Percentiles rank a stretch among this genome's conserved stretches.
Conservation (phyloP, 2,888 invertebrate genomes). For the Quadroppia sp. region DNA sequence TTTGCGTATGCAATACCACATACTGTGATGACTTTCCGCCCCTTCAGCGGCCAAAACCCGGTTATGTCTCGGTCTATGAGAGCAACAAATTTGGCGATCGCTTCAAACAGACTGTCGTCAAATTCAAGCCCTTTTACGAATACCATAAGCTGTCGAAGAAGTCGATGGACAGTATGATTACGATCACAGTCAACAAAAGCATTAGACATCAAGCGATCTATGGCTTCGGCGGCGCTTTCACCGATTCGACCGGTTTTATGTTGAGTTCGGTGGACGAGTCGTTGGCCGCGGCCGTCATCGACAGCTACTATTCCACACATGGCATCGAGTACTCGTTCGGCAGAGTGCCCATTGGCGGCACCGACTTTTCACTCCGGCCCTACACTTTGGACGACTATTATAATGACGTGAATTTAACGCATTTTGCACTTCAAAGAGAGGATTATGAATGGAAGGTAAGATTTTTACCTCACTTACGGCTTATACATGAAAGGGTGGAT, state of each 20-base stretch:
- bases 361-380: conserved; percentile 73
- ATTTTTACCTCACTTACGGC: no score
- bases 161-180: background rate
- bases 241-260: conserved; percentile 66
- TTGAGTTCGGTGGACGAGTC: conserved; percentile 60
- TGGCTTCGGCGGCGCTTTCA: conserved; percentile 84
- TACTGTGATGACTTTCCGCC: conserved; percentile 28
- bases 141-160: background rate
- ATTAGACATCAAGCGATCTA: conserved; percentile 62
- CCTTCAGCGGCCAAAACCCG: background rate
- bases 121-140: background rate
- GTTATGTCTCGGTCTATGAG: background rate
- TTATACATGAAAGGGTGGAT: no score
- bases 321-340: conserved; percentile 75
- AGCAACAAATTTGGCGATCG: conserved; percentile 19
- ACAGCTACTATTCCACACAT: conserved; percentile 54
- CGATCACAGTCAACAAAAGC: conserved; percentile 4
- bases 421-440: conserved; percentile 64
- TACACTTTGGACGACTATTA: conserved; percentile 73
- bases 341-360: conserved; percentile 75
- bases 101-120: background rate
- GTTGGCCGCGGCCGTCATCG: conserved; percentile 58
- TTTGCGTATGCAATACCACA: conserved; percentile 22
- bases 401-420: conserved; percentile 56
- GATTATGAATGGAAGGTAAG: conserved; percentile 66